A percentile compares a stretch with the other conserved stretches of the same genome.
phyloP scores from a whole-genome alignment of 2,888 invertebrate species.

The Nasonovia ribisnigri region DNA sequence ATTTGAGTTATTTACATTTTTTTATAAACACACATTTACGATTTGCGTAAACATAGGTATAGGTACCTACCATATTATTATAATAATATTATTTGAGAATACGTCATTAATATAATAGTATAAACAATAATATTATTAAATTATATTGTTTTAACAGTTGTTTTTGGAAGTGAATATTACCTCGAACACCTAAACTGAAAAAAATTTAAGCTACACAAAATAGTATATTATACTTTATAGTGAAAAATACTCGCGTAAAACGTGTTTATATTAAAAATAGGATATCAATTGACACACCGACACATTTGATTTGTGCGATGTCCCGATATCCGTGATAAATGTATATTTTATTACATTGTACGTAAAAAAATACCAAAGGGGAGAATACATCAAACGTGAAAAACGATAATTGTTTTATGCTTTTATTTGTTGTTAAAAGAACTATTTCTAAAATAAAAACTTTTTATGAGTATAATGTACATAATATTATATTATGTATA shows the following conservation, averaged over 20 bases:
- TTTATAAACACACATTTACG: neutral
- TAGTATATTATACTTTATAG: neutral
- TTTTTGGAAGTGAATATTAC: slow-evolving; percentile 32
- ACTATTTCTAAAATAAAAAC: neutral
- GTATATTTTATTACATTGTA: slow-evolving; percentile 28
- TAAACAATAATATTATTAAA: neutral
- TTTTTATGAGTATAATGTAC: neutral
- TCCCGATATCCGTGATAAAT: slow-evolving; percentile 39
- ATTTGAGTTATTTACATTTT: neutral
- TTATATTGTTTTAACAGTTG: neutral
- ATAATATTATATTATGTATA: neutral
- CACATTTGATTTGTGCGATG: slow-evolving; percentile 49
- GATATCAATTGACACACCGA: slow-evolving; percentile 53
- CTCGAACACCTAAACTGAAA: neutral
- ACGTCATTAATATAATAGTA: neutral
- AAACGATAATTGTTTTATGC: slow-evolving; percentile 43
- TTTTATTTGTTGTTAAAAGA: neutral
- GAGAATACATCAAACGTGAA: slow-evolving; percentile 36
- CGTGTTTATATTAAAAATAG: slow-evolving; percentile 50
- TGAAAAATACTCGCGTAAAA: neutral
- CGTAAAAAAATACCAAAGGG: neutral
- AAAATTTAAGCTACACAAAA: neutral
- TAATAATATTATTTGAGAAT: neutral
- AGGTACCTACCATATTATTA: neutral
- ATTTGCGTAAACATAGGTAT: neutral